Evolutionary conservation across 2,797 vertebrate species (phyloP), one percentile per base, ranked within the genome.

Genomic region (Loris lydekkerianus): DNA sequence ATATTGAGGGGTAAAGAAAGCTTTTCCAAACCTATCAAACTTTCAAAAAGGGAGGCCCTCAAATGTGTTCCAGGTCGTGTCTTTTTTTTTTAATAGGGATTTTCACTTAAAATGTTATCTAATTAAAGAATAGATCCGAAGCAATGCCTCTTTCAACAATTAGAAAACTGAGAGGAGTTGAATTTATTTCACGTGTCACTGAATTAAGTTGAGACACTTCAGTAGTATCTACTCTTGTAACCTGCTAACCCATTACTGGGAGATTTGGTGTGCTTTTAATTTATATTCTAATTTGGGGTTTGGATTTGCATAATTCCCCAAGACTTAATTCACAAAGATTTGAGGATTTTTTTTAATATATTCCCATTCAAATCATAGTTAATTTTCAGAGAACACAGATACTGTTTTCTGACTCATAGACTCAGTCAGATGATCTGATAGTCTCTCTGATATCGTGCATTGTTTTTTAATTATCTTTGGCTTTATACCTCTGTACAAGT

Each of bases 231-330:
- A 91, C 75, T 37, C 13, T 96, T 5, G 0, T 85, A 84, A 89
- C 65, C 49, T 97, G 89, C 69, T 90, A 93, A 82, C 85, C 84
- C 49, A n/a, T 96, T 97, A 86, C 11, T 86, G 56, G 43, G 17
- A 63, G 75, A 91, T 94, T 96, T 94, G 0, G 18, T 96, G 65
- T 65, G 18, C 70, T 94, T 97, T 98, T 96, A 97, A 94, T 73
- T 40, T 95, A 72, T 96, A 97, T 94, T 94, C 95, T 97, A 85
- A 96, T 97, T 98, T 89, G 37, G 76, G 92, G 76, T 88, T 97
- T 97, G 98, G 98, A 98, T 98, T 95, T 98, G 96, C 96, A 58
- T 27, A 49, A 84, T 95, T 97, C 96, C 96, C 97, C n/a, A 70
- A 97, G 63, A 97, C 86, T 76, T 96, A 86, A 60, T 69, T 96